Base-by-base conservation (phyloP, 2,888 invertebrate genomes). In the Bhutanitis thaidina region DNA sequence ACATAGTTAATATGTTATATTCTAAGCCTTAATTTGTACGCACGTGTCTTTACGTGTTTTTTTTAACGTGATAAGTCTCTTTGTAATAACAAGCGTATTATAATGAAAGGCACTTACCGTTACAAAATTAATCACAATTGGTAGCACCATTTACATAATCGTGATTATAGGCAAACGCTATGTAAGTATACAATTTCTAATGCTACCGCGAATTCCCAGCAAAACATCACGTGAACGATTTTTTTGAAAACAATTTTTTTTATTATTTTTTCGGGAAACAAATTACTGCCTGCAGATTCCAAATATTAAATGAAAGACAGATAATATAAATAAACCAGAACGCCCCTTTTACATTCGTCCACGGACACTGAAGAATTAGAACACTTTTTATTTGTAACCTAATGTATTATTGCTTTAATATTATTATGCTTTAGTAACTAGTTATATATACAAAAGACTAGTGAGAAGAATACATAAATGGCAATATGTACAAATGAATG, bases 391-490 rank as follows among this genome's bases (percentile, higher is more conserved):
- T 27, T 27, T 4, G 1, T 27, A 27, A 27, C 2, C 7, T 8
- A 27, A 27, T 27, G 20, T 20, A 2, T 20, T 20, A 20, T 46
- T 41, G 20, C n/a, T n/a, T n/a, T n/a, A n/a, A n/a, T n/a, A 53
- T 37, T 56, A 56, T 52, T 54, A 52, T 54, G 52, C 53, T 14
- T 38, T 46, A 30, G 27, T 34, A 14, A 46, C 41, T 35, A 43
- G 12, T 45, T 40, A 43, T 51, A 61, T 65, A 64, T 65, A 70
- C 62, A 66, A 60, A 59, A 57, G 58, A 66, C 62, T 63, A 63
- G 61, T 29, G 56, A 54, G 52, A 54, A 53, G 48, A 49, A 49
- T 55, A 53, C 39, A 53, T 58, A 29, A 16, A 10, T 16, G 35
- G 39, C 43, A 52, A 25, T 59, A 57, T 62, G 36, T 58, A 61